phyloP scores from a whole-genome alignment of 2,888 invertebrate species.

The Limenitis camilla region DNA sequence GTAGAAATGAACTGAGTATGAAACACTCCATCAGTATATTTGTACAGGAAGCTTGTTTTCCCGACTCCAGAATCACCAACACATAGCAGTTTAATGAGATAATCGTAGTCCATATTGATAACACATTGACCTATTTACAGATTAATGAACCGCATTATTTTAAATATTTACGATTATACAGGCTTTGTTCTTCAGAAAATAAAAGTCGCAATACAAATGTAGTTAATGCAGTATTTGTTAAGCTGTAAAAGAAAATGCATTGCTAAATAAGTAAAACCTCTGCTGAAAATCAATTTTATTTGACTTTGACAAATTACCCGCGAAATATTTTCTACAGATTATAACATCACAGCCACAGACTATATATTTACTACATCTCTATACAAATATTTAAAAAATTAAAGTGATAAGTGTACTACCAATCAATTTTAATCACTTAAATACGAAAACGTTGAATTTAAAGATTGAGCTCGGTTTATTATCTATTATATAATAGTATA shows the following conservation, averaged over 20 bases:
- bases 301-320: slow-evolving; percentile 1
- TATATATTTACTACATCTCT: no score
- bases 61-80: slow-evolving; percentile 98
- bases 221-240: background rate
- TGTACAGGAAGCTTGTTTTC: slow-evolving; percentile 96
- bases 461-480: no score
- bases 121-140: background rate
- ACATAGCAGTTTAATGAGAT: slow-evolving; percentile 92
- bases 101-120: slow-evolving; percentile 87
- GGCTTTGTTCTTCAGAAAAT: background rate
- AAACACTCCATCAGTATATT: slow-evolving; percentile 95
- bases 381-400: no score
- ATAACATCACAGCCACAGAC: background rate
- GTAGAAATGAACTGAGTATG: slow-evolving; percentile 96
- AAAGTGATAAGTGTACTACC: no score
- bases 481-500: no score
- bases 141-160: background rate
- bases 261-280: background rate
- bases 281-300: slow-evolving; percentile 5
- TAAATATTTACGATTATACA: background rate
- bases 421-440: no score
- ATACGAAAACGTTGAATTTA: no score
- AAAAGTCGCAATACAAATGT: background rate
- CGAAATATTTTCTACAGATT: background rate
- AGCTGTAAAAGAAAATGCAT: background rate